Evolutionary conservation across 2,113 vertebrate genomes (phyloP).

Genomic region (Leucoraja erinaceus): DNA sequence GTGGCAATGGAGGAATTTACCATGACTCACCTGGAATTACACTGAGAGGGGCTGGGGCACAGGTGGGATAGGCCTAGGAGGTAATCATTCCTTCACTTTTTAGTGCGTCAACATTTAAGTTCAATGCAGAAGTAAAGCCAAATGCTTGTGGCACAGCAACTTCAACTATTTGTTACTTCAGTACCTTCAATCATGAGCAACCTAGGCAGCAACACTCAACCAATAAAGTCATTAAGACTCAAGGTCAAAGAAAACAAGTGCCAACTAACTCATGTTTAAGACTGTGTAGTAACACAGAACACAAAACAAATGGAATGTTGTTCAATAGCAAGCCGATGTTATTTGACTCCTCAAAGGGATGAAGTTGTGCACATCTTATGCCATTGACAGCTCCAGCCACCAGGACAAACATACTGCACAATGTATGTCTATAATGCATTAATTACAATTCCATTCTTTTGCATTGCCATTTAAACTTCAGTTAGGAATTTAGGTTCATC

Average conservation of each 20-base stretch:
- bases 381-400: not conserved
- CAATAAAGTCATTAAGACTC: not conserved
- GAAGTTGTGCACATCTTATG: too few species aligned
- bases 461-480: not conserved
- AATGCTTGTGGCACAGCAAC: not conserved
- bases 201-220: too few species aligned
- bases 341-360: not conserved
- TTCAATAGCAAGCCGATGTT: not conserved
- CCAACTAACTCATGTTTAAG: not conserved
- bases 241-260: not conserved
- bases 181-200: not conserved
- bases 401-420: not conserved
- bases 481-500: not conserved
- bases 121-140: not conserved
- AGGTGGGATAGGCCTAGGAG: not conserved
- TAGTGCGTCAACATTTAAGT: not conserved
- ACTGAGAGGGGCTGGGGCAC: not conserved
- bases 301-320: constrained; percentile 1
- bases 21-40: not conserved
- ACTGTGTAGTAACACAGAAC: not conserved
- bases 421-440: too few species aligned
- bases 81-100: too few species aligned
- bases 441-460: not conserved
- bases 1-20: not conserved
- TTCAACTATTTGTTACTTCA: not conserved